Percentiles rank a stretch among this genome's conserved stretches.
phyloP scores from a whole-genome alignment of 2,888 invertebrate species.

The Ypsolopha sequella region DNA sequence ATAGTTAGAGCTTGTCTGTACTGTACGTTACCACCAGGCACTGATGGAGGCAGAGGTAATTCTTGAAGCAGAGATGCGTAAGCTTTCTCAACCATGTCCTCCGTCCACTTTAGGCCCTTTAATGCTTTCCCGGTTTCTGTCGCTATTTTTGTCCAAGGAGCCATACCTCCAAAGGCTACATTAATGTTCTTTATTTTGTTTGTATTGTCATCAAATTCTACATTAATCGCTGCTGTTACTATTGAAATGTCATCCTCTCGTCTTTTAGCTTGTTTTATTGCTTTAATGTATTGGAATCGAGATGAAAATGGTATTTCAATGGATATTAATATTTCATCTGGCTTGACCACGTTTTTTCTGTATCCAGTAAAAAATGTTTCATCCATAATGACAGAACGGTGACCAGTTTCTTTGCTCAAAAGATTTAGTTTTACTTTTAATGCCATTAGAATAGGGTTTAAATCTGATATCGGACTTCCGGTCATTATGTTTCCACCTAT shows the following conservation, averaged over 20 bases:
- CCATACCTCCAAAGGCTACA: conserved; percentile 94
- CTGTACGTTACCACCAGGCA: conserved; percentile 87
- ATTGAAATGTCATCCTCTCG: conserved; percentile 93
- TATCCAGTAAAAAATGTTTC: conserved; percentile 85
- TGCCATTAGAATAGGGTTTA: conserved; percentile 93
- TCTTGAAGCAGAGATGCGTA: conserved; percentile 78
- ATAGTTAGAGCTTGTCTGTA: conserved; percentile 83
- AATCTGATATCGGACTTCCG: conserved; percentile 95
- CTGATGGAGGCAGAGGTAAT: conserved; percentile 80
- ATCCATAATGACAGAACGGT: conserved; percentile 76
- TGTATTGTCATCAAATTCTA: conserved; percentile 69
- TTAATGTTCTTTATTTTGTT: conserved; percentile 70
- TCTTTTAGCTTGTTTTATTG: conserved; percentile 87
- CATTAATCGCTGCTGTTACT: conserved; percentile 83
- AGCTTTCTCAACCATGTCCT: conserved; percentile 74
- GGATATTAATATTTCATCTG: conserved; percentile 80
- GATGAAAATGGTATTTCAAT: conserved; percentile 79
- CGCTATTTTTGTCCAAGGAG: conserved; percentile 87
- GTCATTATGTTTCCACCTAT: conserved; percentile 96
- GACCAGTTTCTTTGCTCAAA: conserved; percentile 64
- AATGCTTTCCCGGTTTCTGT: conserved; percentile 74
- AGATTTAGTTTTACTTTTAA: conserved; percentile 81
- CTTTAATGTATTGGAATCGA: conserved; percentile 78
- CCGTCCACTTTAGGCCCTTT: conserved; percentile 76
- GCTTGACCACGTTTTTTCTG: conserved; percentile 76